Conservation (phyloP, 2,113 vertebrate species). For the Cairina moschata region DNA sequence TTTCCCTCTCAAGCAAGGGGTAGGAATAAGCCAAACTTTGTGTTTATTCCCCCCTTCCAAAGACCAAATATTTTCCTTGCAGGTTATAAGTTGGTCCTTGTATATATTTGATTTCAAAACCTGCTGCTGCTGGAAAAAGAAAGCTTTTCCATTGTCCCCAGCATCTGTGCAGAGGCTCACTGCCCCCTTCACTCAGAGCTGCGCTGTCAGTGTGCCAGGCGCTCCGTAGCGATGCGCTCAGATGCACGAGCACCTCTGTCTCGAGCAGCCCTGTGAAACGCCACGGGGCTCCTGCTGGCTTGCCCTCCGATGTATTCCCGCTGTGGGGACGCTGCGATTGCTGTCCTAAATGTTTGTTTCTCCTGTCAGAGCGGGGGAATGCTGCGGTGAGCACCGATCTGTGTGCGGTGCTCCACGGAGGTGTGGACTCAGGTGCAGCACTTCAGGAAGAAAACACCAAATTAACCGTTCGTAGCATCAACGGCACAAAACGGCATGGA, state of each 20-base stretch:
- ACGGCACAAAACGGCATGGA: neutral
- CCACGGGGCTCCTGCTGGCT: neutral
- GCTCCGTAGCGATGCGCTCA: fast-evolving
- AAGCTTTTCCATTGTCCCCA: neutral
- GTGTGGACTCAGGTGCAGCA: neutral
- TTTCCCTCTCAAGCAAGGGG: too few species aligned
- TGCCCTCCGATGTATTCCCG: too few species aligned
- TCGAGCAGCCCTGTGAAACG: neutral
- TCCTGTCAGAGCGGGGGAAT: neutral
- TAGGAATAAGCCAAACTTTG: neutral
- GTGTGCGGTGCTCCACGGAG: neutral
- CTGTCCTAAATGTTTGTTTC: fast-evolving
- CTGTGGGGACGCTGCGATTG: neutral
- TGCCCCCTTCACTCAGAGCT: neutral
- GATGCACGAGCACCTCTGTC: fast-evolving
- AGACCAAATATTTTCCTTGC: neutral
- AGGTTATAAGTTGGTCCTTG: neutral
- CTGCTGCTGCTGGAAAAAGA: neutral
- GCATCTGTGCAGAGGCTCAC: too few species aligned
- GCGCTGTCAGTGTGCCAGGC: fast-evolving
- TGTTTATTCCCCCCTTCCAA: neutral
- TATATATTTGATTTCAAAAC: neutral
- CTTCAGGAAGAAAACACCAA: neutral
- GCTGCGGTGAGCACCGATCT: neutral
- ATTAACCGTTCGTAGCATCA: neutral